phyloP scores from a whole-genome alignment of 1,140 invertebrate genomes.

The Drosophila carrolli region DNA sequence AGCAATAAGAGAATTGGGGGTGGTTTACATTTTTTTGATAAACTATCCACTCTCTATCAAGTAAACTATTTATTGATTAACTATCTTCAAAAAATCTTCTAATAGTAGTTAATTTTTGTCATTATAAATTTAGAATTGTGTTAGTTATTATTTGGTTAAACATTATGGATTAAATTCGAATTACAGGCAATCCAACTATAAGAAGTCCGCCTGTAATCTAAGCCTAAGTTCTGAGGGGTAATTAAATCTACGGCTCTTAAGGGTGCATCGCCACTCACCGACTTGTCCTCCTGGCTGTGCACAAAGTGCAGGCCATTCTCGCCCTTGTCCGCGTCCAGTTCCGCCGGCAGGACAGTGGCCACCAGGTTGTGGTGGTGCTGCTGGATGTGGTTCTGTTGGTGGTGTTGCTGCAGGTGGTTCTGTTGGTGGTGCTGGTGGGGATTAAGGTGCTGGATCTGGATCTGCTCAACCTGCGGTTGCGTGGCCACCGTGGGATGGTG shows the following conservation, averaged over 20 bases:
- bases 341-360: constrained; percentile 50
- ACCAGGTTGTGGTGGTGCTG: constrained; percentile 32
- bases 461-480: background rate
- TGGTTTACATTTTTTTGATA: too few species aligned
- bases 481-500: constrained; percentile 60
- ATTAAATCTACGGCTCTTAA: constrained; percentile 15
- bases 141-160: too few species aligned
- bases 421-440: constrained; percentile 7
- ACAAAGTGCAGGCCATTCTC: constrained; percentile 51
- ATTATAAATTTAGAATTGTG: too few species aligned
- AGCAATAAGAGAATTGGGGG: too few species aligned
- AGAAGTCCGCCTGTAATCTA: background rate
- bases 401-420: background rate
- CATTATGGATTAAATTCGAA: background rate
- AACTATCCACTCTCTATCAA: too few species aligned
- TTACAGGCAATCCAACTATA: background rate
- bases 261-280: constrained; percentile 23
- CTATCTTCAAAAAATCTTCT: too few species aligned
- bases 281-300: constrained; percentile 44
- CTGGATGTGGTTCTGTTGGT: background rate
- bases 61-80: too few species aligned
- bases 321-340: constrained; percentile 48
- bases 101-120: too few species aligned
- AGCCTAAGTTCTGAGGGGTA: background rate
- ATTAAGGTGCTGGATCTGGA: constrained; percentile 1